Base-by-base conservation (phyloP, 2,888 invertebrate species). In the Cremastinae sp. region DNA sequence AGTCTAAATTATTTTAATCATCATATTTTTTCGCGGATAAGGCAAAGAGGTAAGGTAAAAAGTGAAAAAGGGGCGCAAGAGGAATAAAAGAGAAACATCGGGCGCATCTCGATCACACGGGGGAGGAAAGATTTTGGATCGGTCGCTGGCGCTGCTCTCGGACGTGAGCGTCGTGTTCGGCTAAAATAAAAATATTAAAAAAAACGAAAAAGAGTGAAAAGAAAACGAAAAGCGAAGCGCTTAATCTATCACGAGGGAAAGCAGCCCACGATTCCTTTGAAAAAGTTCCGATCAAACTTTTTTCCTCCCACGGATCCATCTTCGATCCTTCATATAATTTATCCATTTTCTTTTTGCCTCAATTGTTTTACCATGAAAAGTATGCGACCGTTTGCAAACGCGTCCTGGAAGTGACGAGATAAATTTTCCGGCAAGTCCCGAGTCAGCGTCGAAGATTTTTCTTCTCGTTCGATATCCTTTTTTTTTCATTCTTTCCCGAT, bases 241-340 rank as follows among this genome's bases (percentile, higher is more conserved):
- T 71, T 79, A 79, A n/a, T 79, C 79, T 74, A 78, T 78, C 75
- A 71, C 79, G 79, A 28, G 59, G 64, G 36, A 61, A 78, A 74
- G 78, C 73, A 56, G 61, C 62, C 69, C 65, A 49, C 75, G 75
- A 69, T 12, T 59, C 74, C 47, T 34, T 49, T 22, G 54, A 41
- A 38, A 65, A 53, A 53, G 34, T 10, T 22, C 49, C 47, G 14
- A 59, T 59, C 38, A 16, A 16, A 12, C 41, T 16, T 70, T 58
- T 47, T 14, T 4, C 56, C 54, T 10, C 18, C 36, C 20, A 28
- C 73, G 36, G 36, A 36, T 53, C 12, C 20, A 20, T 12, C 9
- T 28, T 70, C 16, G n/a, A n/a, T 51, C 62, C 41, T 59, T 43
- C 38, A 45, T 51, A 12, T 20, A 12, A 41, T 43, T 22, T 4